phyloP scores from a whole-genome alignment of 2,113 vertebrate genomes.

The Ophiodon elongatus region DNA sequence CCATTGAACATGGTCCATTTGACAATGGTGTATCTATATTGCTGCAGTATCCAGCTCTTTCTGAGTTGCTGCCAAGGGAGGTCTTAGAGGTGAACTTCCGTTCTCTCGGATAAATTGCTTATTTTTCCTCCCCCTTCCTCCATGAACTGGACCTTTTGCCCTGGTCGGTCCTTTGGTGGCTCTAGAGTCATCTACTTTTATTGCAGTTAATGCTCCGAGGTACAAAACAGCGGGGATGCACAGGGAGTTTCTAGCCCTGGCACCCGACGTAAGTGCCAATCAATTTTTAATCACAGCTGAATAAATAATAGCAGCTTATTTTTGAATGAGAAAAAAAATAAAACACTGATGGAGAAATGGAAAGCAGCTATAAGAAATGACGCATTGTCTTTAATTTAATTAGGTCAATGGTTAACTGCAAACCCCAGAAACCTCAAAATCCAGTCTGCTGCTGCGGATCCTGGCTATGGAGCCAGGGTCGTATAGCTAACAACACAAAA shows the following conservation, averaged over 20 bases:
- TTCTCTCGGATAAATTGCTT: conserved; percentile 78
- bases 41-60: conserved; percentile 58
- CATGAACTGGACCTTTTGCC: conserved; percentile 75
- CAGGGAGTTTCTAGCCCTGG: conserved; percentile 40
- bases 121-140: conserved; percentile 70
- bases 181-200: conserved; percentile 79
- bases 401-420: conserved; percentile 33
- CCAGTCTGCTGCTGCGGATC: neutral
- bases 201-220: conserved; percentile 79
- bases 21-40: conserved; percentile 63
- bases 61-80: conserved; percentile 70
- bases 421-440: conserved; percentile 8
- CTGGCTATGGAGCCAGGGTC: neutral
- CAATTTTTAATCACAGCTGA: conserved; percentile 80
- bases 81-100: conserved; percentile 71
- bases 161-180: conserved; percentile 53
- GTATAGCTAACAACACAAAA: conserved; percentile 44
- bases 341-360: conserved; percentile 27
- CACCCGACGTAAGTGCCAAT: conserved; percentile 69
- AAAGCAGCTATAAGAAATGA: conserved; percentile 22
- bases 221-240: conserved; percentile 56
- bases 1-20: conserved; percentile 49
- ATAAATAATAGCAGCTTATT: conserved; percentile 67
- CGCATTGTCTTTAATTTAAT: conserved; percentile 37
- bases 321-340: conserved; percentile 44